Evolutionary conservation across 2,888 invertebrate genomes (phyloP), one percentile per base, ranked within the genome.

Genomic region (Lagria hirta): DNA sequence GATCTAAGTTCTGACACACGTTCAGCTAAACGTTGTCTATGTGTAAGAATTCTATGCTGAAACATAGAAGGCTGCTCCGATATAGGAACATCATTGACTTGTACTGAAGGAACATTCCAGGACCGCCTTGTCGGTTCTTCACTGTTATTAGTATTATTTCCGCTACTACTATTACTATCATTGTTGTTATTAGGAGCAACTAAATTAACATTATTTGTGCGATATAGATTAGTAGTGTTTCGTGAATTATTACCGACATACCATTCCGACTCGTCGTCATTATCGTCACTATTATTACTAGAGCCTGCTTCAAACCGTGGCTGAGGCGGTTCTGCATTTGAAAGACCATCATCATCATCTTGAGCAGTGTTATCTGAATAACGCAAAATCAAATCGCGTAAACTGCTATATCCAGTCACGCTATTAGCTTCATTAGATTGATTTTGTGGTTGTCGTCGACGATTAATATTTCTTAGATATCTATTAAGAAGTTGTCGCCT

Each of bases 21-120:
- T 32, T 68, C 68, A 3, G 64, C 61, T 18, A 68, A 55, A 2
- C 69, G 53, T 32, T 66, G 63, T 32, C 45, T 40, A 18, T 54
- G 60, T 8, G 51, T 43, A 32, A 58, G 36, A 16, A 57, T 18
- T 10, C 56, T 49, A 15, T 54, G 55, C 6, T 52, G 44, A 27
- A 55, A 49, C 14, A 42, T n/a, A 4, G 43, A 49, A 3, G 58
- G 49, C 8, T 61, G 62, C 35, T 75, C 73, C 6, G 66, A 64
- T 1, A 75, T 65, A 0, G 76, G 77, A n/a, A 78, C 72, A 54
- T 83, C 81, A 51, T 81, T 82, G 17, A 83, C 77, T 54, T 79
- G 80, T 56, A 83, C 77, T 4, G 58, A 54, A 3, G 65, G 64
- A 6, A 64, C 55, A 34, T 57, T 65, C 62, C 62, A 64, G 1